Conservation (phyloP, 1,140 invertebrate genomes). For the Lucilia sericata region DNA sequence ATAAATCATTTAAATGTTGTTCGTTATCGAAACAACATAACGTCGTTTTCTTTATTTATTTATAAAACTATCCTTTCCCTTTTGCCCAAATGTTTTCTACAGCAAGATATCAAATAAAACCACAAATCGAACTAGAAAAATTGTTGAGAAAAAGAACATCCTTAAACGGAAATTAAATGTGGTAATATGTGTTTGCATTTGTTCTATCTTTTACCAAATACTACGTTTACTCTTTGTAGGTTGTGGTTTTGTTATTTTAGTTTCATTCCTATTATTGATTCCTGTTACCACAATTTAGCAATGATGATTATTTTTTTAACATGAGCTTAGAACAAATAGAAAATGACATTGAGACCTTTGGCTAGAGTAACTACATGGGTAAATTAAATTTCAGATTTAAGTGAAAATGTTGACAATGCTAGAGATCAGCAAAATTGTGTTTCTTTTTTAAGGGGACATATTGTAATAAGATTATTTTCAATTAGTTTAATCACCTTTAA, state of each 20-base stretch:
- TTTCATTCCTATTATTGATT: neutral
- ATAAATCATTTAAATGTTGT: conserved; percentile 32
- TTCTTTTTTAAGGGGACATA: no score
- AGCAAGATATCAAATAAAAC: no score
- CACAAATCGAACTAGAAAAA: no score
- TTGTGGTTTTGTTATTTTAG: no score
- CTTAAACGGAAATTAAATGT: no score
- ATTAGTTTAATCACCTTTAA: neutral
- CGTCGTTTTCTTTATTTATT: neutral
- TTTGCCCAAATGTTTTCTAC: no score
- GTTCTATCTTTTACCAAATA: no score
- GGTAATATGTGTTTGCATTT: no score
- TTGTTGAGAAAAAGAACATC: no score
- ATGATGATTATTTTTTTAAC: neutral
- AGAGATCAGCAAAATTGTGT: no score
- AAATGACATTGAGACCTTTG: conserved; percentile 38
- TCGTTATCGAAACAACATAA: neutral
- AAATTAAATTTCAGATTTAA: conserved; percentile 1
- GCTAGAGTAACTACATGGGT: neutral
- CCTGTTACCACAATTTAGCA: neutral
- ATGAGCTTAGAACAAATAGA: neutral
- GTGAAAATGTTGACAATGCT: neutral
- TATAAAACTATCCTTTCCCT: no score
- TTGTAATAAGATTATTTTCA: neutral
- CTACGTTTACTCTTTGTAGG: no score